A percentile compares a stretch with the other conserved stretches of the same genome.
phyloP scores from a whole-genome alignment of 2,888 invertebrate species.

The Nomada lathburiana region DNA sequence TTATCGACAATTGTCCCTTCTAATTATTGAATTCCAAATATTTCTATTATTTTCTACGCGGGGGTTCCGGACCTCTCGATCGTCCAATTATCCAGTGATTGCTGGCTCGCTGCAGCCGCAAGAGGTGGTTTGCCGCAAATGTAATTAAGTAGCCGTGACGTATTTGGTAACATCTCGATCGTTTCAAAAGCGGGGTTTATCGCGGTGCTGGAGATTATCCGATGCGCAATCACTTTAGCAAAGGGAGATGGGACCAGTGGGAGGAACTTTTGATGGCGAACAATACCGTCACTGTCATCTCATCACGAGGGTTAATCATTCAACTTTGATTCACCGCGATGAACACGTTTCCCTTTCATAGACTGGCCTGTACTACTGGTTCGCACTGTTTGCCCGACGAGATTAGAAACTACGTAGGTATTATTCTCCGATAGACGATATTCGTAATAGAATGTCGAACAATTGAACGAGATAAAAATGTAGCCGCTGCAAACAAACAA shows the following conservation, averaged over 20 bases:
- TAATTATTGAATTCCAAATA: too few relatives aligned
- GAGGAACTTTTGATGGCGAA: slow-evolving; percentile 69
- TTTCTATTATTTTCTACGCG: too few relatives aligned
- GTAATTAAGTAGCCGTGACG: slow-evolving; percentile 64
- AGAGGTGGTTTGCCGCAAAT: slow-evolving; percentile 54
- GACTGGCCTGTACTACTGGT: background rate
- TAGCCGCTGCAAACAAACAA: too few relatives aligned
- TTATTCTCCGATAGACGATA: too few relatives aligned
- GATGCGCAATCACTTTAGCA: slow-evolving; percentile 77
- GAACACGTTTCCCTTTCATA: background rate
- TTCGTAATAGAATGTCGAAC: too few relatives aligned
- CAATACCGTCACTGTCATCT: slow-evolving; percentile 80
- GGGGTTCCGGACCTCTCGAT: background rate
- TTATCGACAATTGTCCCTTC: too few relatives aligned
- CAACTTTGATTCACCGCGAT: slow-evolving; percentile 62
- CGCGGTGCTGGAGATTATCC: slow-evolving; percentile 77
- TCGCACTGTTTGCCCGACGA: background rate
- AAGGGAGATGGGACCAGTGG: slow-evolving; percentile 43
- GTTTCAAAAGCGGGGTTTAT: slow-evolving; percentile 47
- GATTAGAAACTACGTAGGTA: background rate
- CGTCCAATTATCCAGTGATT: slow-evolving; percentile 8
- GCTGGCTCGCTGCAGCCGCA: slow-evolving; percentile 4
- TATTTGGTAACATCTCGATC: slow-evolving; percentile 61
- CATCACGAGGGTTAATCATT: slow-evolving; percentile 78
- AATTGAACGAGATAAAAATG: too few relatives aligned